Percentiles rank a stretch among this genome's conserved stretches.
Evolutionary conservation across 1,140 invertebrate species (phyloP).

Genomic region (Drosophila melanogaster): DNA sequence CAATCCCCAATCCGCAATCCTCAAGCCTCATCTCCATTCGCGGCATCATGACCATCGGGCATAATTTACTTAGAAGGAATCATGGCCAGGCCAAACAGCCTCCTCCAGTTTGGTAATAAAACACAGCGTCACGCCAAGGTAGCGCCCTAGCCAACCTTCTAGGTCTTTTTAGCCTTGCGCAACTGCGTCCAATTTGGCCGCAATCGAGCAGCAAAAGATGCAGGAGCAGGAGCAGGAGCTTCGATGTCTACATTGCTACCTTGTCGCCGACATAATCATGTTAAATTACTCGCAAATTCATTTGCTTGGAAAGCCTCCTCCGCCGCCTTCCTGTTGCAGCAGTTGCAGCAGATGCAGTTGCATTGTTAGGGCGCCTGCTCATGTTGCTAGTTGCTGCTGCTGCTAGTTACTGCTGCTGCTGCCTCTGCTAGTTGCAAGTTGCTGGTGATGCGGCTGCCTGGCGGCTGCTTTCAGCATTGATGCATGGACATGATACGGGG

Average conservation of each 20-base stretch:
- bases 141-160: conserved; percentile 30
- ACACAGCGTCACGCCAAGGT: conserved; percentile 77
- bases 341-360: conserved; percentile 62
- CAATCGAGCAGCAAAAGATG: conserved; percentile 43
- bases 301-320: conserved; percentile 71
- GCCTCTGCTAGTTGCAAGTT: conserved; percentile 11
- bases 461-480: conserved; percentile 73
- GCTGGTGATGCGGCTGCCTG: conserved; percentile 32
- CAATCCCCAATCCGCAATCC: conserved; percentile 13
- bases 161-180: conserved; percentile 52
- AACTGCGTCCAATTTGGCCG: conserved; percentile 76
- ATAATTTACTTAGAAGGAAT: conserved; percentile 84
- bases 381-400: conserved; percentile 20
- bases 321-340: conserved; percentile 32
- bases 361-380: conserved; percentile 69
- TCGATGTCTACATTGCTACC: conserved; percentile 80
- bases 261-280: conserved; percentile 82
- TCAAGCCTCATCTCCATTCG: conserved; percentile 15
- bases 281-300: conserved; percentile 83
- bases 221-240: conserved; percentile 28
- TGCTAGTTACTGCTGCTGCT: conserved; percentile 11
- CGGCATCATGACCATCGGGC: conserved; percentile 76
- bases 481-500: conserved; percentile 72
- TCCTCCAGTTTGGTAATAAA: conserved; percentile 65
- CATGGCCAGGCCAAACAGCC: conserved; percentile 51